Base-by-base conservation (phyloP, 2,797 vertebrate species). In the Neostethus bicornis region DNA sequence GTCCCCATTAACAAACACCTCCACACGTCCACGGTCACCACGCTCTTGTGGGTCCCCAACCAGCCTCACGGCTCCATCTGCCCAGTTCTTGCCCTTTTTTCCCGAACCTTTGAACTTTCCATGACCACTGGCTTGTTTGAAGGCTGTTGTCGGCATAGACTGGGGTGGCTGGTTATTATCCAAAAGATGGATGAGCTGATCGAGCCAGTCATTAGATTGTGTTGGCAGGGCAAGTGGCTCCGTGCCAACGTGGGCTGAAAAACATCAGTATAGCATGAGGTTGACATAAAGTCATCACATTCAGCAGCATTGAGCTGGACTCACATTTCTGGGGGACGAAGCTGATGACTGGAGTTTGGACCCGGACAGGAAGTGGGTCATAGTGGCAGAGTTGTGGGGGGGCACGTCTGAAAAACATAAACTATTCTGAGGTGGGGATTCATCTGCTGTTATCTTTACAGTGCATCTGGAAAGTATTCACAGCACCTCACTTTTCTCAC, bases 241-340 rank as follows among this genome's bases (percentile, higher is more conserved):
- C 13, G 88, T 56, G 37, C 89, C 69, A 7, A 92, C 93, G 51
- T 96, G 82, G 46, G 28, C 83, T 86, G 47, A 50, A 2, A 63
- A 24, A 43, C 8, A 46, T 32, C 5, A 31, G 23, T 4, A 64
- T 2, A 41, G 37, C 37, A n/a, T 2, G 38, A 12, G 26, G 12
- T 1, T 21, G 7, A 34, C 6, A 16, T 2, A 38, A 0, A 34
- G 49, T 24, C 2, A 42, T n/a, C 2, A 4, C 10, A 16, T 10
- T 3, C 6, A 29, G 48, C n/a, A 43, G 0, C 4, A 29, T 48
- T 6, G 47, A 12, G 10, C 2, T 28, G 7, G 21, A 96, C 95
- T 93, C 85, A 99, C 96, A 91, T 91, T 97, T 95, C 71, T 93
- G 93, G 16, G 95, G 93, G 75, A 91, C 79, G 73, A 98, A 98